Evolutionary conservation across 2,888 invertebrate genomes (phyloP).

Genomic region (Philonicus albiceps): DNA sequence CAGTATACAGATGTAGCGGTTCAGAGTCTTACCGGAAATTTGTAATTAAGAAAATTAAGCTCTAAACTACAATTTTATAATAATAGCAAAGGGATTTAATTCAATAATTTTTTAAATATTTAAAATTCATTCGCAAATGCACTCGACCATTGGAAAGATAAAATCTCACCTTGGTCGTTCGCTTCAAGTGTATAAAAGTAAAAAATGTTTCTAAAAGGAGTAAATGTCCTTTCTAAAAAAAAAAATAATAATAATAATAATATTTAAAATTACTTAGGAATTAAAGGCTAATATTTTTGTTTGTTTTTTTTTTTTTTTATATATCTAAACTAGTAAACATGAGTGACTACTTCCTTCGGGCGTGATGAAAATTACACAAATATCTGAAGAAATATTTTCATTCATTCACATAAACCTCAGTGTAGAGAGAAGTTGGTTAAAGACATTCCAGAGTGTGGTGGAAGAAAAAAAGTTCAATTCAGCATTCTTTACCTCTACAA

Average conservation of each 20-base stretch:
- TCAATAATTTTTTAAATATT: background rate
- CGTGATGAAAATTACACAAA: background rate
- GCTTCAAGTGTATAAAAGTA: background rate
- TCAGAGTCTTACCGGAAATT: background rate
- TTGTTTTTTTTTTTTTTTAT: too few relatives aligned
- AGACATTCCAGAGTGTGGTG: slow-evolving; percentile 30
- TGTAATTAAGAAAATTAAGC: background rate
- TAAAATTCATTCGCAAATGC: slow-evolving; percentile 14
- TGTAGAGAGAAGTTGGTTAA: slow-evolving; percentile 20
- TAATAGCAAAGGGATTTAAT: slow-evolving; percentile 2
- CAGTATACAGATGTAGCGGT: background rate
- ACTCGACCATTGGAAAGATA: background rate
- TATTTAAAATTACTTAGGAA: background rate
- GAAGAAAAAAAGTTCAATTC: background rate
- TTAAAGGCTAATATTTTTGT: too few relatives aligned
- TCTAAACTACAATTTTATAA: slow-evolving; percentile 26
- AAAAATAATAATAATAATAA: too few relatives aligned
- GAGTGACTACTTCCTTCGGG: background rate
- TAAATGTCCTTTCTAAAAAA: background rate
- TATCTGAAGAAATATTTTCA: slow-evolving; percentile 1
- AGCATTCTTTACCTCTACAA: slow-evolving; percentile 16
- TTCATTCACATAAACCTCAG: slow-evolving; percentile 25
- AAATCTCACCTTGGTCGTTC: background rate
- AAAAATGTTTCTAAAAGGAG: background rate
- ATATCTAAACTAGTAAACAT: background rate